Base-by-base conservation (phyloP, 1,140 invertebrate species). In the Dendroctonus valens region DNA sequence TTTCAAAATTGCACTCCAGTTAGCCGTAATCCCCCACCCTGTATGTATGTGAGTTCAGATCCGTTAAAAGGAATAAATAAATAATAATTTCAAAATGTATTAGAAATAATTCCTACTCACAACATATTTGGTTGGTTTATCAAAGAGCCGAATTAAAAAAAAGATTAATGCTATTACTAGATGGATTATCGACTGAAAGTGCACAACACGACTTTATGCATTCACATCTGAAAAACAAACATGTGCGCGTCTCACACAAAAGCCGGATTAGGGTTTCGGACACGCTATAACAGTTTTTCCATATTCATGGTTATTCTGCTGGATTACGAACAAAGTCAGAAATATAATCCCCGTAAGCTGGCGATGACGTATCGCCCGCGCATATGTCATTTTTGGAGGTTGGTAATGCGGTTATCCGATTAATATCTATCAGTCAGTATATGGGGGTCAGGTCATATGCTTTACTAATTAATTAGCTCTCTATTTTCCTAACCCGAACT, bases 221-320 rank as follows among this genome's bases (percentile, higher is more conserved):
- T 51, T 8, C 14, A 51, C 37, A 37, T 51, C 49, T 37, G 49
- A 12, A 51, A 51, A 8, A 14, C 49, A 51, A 51, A 51, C 49
- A 51, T 51, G 15, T 51, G 49, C 37, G 49, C 37, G 49, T 12
- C 15, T 46, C 15, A 14, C 7, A 9, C 38, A 40, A 37, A 40
- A 54, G 52, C 40, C n/a, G 55, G 55, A 58, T 58, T 58, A 58
- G 41, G 41, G 46, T 58, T 15, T 12, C 39, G 53, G 53, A 40
- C 38, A 41, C 39, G 59, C n/a, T 61, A 52, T 59, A 26, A 59
- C 41, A 59, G 44, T 59, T 59, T 59, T 59, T 61, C 59, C 59
- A 61, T 61, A 61, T 61, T 61, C 59, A 61, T 61, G 59, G 59
- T 46, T 61, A 52, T 61, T 61, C 51, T 51, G 14, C 48, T 37